phyloP scores from a whole-genome alignment of 2,797 vertebrate genomes.

The Enteromius argenteus region DNA sequence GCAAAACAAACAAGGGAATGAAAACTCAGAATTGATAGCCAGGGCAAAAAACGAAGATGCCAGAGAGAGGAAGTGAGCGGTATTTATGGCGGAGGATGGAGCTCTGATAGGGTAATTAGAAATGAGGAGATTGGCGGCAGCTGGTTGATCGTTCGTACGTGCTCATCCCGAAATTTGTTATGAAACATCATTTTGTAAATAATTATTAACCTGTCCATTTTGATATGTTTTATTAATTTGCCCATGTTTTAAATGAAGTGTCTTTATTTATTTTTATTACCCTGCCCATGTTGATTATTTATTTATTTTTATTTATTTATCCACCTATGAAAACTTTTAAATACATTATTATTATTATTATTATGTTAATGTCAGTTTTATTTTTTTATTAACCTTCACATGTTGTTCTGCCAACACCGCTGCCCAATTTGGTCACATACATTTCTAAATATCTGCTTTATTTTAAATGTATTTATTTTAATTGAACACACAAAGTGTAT shows the following conservation, averaged over 20 bases:
- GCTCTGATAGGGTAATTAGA: too few relatives aligned
- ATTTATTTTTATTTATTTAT: not conserved
- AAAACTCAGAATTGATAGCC: too few relatives aligned
- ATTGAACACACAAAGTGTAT: not conserved
- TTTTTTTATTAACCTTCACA: not conserved
- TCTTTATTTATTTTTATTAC: not conserved
- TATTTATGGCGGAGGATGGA: too few relatives aligned
- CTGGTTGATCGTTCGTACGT: too few relatives aligned
- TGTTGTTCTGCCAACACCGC: not conserved
- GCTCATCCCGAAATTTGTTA: too few relatives aligned
- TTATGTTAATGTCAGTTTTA: not conserved
- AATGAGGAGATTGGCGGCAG: too few relatives aligned
- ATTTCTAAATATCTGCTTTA: not conserved
- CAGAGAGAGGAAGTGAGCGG: too few relatives aligned
- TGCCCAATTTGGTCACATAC: not conserved
- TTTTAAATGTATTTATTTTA: not conserved
- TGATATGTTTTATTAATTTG: not conserved
- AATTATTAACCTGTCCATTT: too few relatives aligned
- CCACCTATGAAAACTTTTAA: not conserved
- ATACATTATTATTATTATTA: not conserved
- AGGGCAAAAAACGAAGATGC: too few relatives aligned
- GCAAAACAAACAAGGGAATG: too few relatives aligned
- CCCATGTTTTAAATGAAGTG: not conserved
- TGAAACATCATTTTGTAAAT: not conserved
- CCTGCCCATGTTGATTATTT: not conserved